phyloP scores from a whole-genome alignment of 2,888 invertebrate genomes.

The Coleophora deauratella region DNA sequence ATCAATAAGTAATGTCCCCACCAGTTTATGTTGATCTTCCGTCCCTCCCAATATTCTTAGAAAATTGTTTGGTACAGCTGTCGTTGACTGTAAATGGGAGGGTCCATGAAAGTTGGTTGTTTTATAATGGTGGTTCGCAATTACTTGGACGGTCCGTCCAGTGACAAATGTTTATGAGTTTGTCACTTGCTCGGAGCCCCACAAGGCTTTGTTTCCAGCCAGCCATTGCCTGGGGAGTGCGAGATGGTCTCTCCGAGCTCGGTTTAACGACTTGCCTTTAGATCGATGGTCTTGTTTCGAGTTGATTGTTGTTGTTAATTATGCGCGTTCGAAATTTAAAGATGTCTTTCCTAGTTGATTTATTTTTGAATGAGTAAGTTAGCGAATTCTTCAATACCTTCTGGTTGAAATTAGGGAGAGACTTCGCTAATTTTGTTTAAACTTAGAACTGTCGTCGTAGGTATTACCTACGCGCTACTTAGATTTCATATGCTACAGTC shows the following conservation, averaged over 20 bases:
- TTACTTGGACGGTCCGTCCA: constrained; percentile 59
- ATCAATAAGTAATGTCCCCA: constrained; percentile 63
- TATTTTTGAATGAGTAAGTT: no score
- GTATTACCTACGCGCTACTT: no score
- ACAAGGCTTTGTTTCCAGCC: constrained; percentile 39
- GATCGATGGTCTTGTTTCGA: constrained; percentile 32
- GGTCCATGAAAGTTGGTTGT: constrained; percentile 38
- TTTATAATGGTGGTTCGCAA: constrained; percentile 50
- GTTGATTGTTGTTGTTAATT: constrained; percentile 8
- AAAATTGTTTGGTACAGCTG: constrained; percentile 4
- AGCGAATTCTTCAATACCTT: no score
- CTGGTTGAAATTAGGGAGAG: no score
- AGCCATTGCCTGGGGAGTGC: constrained; percentile 34
- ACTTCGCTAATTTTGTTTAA: no score
- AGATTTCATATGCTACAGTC: no score
- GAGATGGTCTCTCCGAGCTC: constrained; percentile 30
- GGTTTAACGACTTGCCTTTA: constrained; percentile 46
- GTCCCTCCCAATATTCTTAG: constrained; percentile 1
- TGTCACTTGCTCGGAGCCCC: constrained; percentile 59
- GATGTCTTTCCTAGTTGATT: no score
- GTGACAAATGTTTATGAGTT: constrained; percentile 74
- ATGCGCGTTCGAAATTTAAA: background rate
- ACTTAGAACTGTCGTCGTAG: no score
- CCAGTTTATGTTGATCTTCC: constrained; percentile 32
- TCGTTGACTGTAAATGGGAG: constrained; percentile 2